A percentile compares a stretch with the other conserved stretches of the same genome.
phyloP scores from a whole-genome alignment of 2,113 vertebrate species.

The Nestor notabilis region DNA sequence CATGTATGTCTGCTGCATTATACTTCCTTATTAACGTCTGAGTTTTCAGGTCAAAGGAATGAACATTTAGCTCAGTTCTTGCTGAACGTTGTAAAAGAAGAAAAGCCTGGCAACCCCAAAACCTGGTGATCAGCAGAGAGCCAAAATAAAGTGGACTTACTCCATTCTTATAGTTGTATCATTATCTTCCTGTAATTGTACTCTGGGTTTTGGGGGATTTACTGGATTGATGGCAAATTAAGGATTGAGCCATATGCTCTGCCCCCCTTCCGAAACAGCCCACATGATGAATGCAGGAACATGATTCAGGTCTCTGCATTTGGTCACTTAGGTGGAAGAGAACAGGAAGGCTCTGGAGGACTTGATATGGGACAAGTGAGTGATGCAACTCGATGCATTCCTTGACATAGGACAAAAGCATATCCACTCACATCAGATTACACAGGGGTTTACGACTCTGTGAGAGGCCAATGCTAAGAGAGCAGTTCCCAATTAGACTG shows the following conservation, averaged over 20 bases:
- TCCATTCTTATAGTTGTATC: not conserved
- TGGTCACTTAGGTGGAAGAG: not conserved
- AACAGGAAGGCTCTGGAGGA: not conserved
- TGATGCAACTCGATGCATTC: not conserved
- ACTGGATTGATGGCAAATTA: not conserved
- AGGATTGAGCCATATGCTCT: not conserved
- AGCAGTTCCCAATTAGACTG: not conserved
- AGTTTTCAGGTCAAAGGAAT: not conserved
- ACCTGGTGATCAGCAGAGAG: not conserved
- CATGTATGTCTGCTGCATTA: not conserved
- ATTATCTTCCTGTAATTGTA: not conserved
- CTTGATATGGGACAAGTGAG: not conserved
- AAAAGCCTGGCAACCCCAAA: not conserved
- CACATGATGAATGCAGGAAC: not conserved
- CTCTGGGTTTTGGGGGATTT: not conserved
- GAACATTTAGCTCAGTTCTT: not conserved
- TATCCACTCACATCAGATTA: not conserved
- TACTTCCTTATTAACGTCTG: not conserved
- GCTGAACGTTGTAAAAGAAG: not conserved
- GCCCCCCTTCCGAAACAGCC: not conserved
- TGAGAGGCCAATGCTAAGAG: not conserved
- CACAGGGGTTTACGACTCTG: fast-evolving
- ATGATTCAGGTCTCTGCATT: not conserved
- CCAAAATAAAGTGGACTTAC: not conserved
- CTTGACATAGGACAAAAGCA: not conserved